Evolutionary conservation across 1,140 invertebrate genomes (phyloP), one percentile per base, ranked within the genome.

Genomic region (Trachymyrmex cornetzi): DNA sequence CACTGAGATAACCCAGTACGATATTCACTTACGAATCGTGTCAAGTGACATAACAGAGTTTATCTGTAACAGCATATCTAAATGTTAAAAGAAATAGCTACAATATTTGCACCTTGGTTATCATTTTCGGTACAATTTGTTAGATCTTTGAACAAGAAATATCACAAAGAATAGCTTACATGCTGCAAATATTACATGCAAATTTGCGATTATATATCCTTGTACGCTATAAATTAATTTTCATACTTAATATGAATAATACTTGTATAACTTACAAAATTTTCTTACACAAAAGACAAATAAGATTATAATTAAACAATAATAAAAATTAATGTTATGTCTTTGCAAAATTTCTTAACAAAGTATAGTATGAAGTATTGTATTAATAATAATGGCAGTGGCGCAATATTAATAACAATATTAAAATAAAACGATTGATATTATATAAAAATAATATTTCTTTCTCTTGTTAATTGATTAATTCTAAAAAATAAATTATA

Each of bases 21-120:
- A 89, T 91, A 91, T 86, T 87, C 81, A 53, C 59, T 81, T 89
- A 88, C 48, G 89, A 87, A 93, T 89, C 90, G 90, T 92, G 91
- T 91, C 89, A 88, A 89, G 88, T 92, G 89, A 93, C 91, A 90
- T 91, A 93, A 93, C 91, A 91, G 87, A 89, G 90, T 90, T 93
- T 89, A 91, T 93, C 92, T 91, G 77, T 74, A 91, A 91, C 86
- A 69, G 88, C 85, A 75, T 87, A 90, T 91, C 89, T 75, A 30
- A 79, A 77, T 66, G 64, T 30, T 77, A 38, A 66, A 79, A 87
- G 11, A 22, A 85, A 53, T 38, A 30, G 67, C 59, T 79, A 22
- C 27, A 30, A 59, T 44, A 63, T 80, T 72, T 44, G 55, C n/a
- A 34, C 53, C 27, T 30, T 50, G 22, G 77, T 75, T 14, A 44